Conservation (phyloP, 2,113 vertebrate species). For the Bufo bufo region DNA sequence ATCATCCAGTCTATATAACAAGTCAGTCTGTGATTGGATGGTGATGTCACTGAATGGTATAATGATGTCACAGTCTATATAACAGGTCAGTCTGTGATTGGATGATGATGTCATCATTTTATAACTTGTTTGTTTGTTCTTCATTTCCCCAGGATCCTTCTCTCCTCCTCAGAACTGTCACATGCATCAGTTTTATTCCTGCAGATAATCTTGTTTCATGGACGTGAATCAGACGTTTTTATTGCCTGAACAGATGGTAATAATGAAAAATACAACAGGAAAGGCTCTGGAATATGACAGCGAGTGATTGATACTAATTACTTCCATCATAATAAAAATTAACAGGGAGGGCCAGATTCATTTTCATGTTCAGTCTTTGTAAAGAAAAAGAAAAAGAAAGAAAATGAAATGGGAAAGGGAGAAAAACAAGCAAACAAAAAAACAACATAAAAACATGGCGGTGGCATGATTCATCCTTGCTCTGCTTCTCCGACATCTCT, state of each 20-base stretch:
- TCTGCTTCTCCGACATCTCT: no score
- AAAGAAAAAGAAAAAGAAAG: neutral
- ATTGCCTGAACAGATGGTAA: conserved; percentile 36
- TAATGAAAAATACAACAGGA: neutral
- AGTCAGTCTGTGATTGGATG: neutral
- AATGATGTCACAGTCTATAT: neutral
- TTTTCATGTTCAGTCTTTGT: neutral
- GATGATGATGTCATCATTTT: neutral
- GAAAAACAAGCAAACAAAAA: no score
- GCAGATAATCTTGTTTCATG: conserved; percentile 31
- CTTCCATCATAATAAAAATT: conserved; percentile 5
- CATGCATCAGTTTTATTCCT: conserved; percentile 22
- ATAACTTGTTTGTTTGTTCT: neutral
- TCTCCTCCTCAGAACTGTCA: neutral
- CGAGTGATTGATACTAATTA: conserved; percentile 27
- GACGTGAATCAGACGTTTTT: neutral
- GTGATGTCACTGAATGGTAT: neutral
- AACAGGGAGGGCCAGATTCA: neutral
- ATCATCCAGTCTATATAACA: no score
- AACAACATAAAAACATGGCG: no score
- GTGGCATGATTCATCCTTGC: no score
- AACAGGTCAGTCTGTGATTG: neutral
- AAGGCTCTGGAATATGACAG: neutral
- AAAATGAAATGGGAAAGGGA: no score
- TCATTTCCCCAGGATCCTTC: neutral